Conservation (phyloP, 2,113 vertebrate species). For the Accipiter cooperii region DNA sequence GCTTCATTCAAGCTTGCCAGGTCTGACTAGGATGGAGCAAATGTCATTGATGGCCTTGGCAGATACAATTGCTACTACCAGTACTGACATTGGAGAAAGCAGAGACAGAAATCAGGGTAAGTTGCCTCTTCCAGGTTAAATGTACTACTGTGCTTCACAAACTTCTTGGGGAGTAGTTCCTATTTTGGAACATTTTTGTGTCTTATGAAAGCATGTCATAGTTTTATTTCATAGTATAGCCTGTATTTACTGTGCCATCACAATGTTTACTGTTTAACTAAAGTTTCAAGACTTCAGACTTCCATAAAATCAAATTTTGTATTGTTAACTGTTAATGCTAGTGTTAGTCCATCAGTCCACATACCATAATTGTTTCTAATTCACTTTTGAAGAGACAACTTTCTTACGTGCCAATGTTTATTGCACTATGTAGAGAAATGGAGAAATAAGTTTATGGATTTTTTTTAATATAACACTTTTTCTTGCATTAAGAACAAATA, state of each 20-base stretch:
- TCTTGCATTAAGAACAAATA: background rate
- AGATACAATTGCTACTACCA: slow-evolving; percentile 93
- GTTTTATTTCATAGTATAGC: background rate
- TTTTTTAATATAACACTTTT: background rate
- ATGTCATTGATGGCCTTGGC: slow-evolving; percentile 97
- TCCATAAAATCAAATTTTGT: background rate
- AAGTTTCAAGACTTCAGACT: background rate
- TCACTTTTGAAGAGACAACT: background rate
- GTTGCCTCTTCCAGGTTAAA: background rate
- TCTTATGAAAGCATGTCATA: background rate
- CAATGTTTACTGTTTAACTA: background rate
- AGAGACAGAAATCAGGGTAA: slow-evolving; percentile 88
- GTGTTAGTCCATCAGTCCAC: background rate
- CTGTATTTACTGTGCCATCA: background rate
- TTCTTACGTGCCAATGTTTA: background rate
- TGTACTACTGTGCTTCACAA: background rate
- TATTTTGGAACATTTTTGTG: background rate
- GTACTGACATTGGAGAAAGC: slow-evolving; percentile 91
- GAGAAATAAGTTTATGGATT: background rate
- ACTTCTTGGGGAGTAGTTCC: background rate
- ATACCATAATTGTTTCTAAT: background rate
- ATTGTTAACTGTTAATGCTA: background rate
- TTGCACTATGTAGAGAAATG: background rate
- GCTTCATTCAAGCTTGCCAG: slow-evolving; percentile 92
- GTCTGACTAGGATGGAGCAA: slow-evolving; percentile 93